These are phyloP conservation scores for Momotus momota DNA, from an alignment of 2,797 vertebrate species.

Conservation along the genomic window DNA sequence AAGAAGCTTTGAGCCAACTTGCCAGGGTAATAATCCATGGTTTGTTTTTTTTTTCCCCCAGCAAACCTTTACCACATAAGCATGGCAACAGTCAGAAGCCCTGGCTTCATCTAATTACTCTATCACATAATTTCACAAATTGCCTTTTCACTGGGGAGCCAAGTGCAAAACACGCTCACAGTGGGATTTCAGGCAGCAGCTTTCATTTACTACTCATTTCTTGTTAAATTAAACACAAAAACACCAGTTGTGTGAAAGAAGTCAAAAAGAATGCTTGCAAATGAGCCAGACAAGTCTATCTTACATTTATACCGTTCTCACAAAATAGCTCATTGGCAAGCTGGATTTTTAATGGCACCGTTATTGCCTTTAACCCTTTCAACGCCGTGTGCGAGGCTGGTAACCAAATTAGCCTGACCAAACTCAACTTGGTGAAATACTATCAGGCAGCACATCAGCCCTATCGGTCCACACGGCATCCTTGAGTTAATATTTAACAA, in stretches of 20 bases:
- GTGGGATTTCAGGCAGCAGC: slow-evolving; percentile 92
- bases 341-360: slow-evolving; percentile 58
- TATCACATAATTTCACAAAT: slow-evolving; percentile 99
- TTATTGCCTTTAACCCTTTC: slow-evolving; percentile 52
- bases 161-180: slow-evolving; percentile 91
- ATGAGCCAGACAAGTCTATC: slow-evolving; percentile 78
- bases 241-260: slow-evolving; percentile 89
- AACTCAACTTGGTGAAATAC: not conserved
- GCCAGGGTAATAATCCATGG: slow-evolving; percentile 87
- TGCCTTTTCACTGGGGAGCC: slow-evolving; percentile 96
- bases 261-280: slow-evolving; percentile 81
- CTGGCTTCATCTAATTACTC: slow-evolving; percentile 98
- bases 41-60: not conserved
- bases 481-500: not conserved
- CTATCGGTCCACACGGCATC: not conserved
- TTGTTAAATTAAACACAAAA: slow-evolving; percentile 99
- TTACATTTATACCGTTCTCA: slow-evolving; percentile 73
- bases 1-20: slow-evolving; percentile 88
- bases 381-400: not conserved
- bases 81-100: slow-evolving; percentile 90
- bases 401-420: not conserved
- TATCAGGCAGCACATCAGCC: not conserved
- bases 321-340: slow-evolving; percentile 71
- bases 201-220: slow-evolving; percentile 97
- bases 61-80: slow-evolving; percentile 82